These are phyloP conservation scores for Parascotia fuliginaria DNA, from an alignment of 2,888 invertebrate genomes.

Conservation along the genomic window DNA sequence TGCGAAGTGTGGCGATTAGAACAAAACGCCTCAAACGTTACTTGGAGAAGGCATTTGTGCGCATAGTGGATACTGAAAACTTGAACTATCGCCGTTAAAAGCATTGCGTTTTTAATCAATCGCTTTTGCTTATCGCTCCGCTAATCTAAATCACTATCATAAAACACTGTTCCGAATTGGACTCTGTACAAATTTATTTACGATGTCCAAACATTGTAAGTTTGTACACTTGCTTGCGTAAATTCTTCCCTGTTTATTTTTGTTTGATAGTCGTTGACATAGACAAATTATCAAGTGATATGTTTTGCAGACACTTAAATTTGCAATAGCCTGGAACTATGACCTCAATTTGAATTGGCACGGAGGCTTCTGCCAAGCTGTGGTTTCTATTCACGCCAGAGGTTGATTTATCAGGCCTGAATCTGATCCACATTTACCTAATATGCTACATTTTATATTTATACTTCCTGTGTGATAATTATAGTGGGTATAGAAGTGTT, in stretches of 20 bases:
- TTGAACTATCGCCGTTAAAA: no score
- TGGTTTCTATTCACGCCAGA: not conserved
- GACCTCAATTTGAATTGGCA: constrained; percentile 1
- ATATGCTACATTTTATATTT: not conserved
- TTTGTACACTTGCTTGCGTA: constrained; percentile 16
- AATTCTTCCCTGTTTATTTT: constrained; percentile 6
- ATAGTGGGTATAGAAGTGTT: no score
- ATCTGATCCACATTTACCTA: not conserved
- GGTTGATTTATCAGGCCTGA: not conserved
- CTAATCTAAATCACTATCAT: not conserved
- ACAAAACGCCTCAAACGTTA: no score
- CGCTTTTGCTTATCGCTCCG: not conserved
- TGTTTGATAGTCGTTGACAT: constrained; percentile 2
- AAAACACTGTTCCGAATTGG: constrained; percentile 9
- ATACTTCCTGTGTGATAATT: no score
- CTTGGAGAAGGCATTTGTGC: no score
- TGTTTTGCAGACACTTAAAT: not conserved
- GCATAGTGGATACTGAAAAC: no score
- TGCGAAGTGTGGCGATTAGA: no score
- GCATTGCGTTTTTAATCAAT: no score
- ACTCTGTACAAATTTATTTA: constrained; percentile 43
- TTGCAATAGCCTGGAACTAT: constrained; percentile 1
- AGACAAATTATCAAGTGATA: not conserved
- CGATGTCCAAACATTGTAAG: constrained; percentile 28
- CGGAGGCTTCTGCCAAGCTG: not conserved